Conservation (phyloP, 2,888 invertebrate genomes). For the Thecophora atra region DNA sequence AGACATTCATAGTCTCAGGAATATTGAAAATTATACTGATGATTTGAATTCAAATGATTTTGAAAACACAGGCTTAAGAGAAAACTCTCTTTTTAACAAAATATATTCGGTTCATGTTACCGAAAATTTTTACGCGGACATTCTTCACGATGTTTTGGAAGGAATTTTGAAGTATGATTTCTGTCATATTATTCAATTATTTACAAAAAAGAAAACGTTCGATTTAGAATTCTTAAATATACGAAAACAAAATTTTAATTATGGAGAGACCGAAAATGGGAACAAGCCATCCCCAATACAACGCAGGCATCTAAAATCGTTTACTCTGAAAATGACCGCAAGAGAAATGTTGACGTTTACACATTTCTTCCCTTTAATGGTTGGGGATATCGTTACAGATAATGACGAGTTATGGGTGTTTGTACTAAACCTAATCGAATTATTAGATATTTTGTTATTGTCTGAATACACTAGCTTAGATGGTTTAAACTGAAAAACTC, state of each 20-base stretch:
- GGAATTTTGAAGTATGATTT: conserved; percentile 24
- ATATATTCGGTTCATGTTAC: conserved; percentile 5
- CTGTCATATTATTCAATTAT: conserved; percentile 1
- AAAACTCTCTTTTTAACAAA: background rate
- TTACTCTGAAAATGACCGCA: background rate
- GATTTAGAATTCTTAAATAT: conserved; percentile 24
- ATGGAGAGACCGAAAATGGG: conserved; percentile 25
- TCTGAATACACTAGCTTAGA: no score
- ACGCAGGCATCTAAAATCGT: background rate
- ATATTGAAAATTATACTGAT: background rate
- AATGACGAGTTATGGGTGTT: background rate
- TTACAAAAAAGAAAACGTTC: conserved; percentile 15
- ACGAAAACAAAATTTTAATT: conserved; percentile 27
- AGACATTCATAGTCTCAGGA: background rate
- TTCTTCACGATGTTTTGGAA: conserved; percentile 31
- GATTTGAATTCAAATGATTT: conserved; percentile 1
- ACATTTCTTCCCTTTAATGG: conserved; percentile 8
- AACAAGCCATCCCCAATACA: conserved; percentile 12
- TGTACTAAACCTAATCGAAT: no score
- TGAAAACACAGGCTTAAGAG: background rate
- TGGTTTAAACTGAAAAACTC: no score
- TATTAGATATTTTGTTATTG: no score
- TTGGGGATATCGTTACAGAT: conserved; percentile 11
- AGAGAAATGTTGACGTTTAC: conserved; percentile 20
- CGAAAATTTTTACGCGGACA: conserved; percentile 29